Base-by-base conservation (phyloP, 1,140 invertebrate species). In the Wiebesia pumilae region DNA sequence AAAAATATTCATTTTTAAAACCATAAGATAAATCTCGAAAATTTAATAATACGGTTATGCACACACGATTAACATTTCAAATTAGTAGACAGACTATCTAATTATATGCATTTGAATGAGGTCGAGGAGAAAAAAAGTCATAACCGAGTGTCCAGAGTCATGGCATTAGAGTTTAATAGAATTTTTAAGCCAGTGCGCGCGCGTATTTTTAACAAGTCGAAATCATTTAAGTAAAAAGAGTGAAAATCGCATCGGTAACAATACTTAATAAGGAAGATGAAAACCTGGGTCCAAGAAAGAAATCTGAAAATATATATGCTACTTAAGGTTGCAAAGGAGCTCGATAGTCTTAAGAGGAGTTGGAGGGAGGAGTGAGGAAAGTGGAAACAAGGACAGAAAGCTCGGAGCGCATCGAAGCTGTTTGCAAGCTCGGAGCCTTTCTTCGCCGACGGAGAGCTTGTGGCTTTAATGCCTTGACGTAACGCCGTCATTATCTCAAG, bases 131-230 rank as follows among this genome's bases (percentile, higher is more conserved):
- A 33, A 58, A 43, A 62, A 78, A 33, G 54, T 10, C 10, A 16
- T 21, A 27, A 7, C 19, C 30, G 7, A 81, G 79, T 21, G 21
- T 12, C 16, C 19, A 62, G 27, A 67, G 27, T 16, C 73, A 77
- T 14, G 16, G 67, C 65, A 81, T 80, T 73, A 65, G 81, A 85
- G 84, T 86, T 82, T 86, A 86, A 86, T 86, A 77, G 84, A 86
- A 86, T 86, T 86, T 86, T 82, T 82, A 81, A 86, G 54, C 51
- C 54, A 54, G n/a, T 14, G 30, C 65, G 38, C 65, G 58, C 77
- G n/a, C 84, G 78, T 78, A 62, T 79, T 58, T 51, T 16, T 43
- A 51, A 7, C 24, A 33, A 30, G 58, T 62, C 27, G 58, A 81
- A 81, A 86, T 81, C 77, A 86, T 86, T 86, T 75, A 81, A 75